A percentile compares a stretch with the other conserved stretches of the same genome.
phyloP scores from a whole-genome alignment of 2,797 vertebrate genomes.

The Anabas testudineus region DNA sequence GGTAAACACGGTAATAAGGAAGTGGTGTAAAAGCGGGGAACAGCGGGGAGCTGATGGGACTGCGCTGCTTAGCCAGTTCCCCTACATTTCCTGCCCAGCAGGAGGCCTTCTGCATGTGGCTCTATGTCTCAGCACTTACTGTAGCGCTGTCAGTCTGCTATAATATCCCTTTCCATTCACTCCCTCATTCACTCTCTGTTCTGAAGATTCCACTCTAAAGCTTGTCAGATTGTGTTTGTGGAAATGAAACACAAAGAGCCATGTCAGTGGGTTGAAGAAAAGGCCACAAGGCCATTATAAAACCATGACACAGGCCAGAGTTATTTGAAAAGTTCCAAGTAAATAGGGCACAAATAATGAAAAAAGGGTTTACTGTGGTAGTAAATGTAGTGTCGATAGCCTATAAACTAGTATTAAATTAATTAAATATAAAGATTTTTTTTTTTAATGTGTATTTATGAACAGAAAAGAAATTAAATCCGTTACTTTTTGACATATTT shows the following conservation, averaged over 20 bases:
- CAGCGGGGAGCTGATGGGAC: slow-evolving; percentile 94
- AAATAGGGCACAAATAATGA: slow-evolving; percentile 11
- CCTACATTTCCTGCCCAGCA: slow-evolving; percentile 96
- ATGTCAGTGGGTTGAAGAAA: slow-evolving; percentile 37
- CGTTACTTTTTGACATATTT: slow-evolving; percentile 26
- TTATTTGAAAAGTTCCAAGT: slow-evolving; percentile 21
- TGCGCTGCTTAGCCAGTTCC: slow-evolving; percentile 91
- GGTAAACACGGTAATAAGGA: slow-evolving; percentile 94
- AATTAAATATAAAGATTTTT: background rate
- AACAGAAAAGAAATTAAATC: background rate
- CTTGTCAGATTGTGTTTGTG: slow-evolving; percentile 77
- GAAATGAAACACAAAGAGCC: slow-evolving; percentile 64
- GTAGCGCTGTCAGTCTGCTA: slow-evolving; percentile 76
- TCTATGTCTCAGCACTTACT: slow-evolving; percentile 76
- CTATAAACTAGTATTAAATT: background rate
- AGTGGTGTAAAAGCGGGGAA: slow-evolving; percentile 93
- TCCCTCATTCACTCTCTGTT: slow-evolving; percentile 73
- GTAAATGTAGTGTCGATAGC: background rate
- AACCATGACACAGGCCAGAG: slow-evolving; percentile 15
- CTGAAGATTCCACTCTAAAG: slow-evolving; percentile 70
- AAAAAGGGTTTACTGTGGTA: background rate
- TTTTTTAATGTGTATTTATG: background rate
- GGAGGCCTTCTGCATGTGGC: slow-evolving; percentile 88
- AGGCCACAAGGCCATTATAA: slow-evolving; percentile 45
- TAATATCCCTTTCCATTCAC: slow-evolving; percentile 80